phyloP scores from a whole-genome alignment of 92 coral and sea anemone species.

The Phymanthus crucifer region DNA sequence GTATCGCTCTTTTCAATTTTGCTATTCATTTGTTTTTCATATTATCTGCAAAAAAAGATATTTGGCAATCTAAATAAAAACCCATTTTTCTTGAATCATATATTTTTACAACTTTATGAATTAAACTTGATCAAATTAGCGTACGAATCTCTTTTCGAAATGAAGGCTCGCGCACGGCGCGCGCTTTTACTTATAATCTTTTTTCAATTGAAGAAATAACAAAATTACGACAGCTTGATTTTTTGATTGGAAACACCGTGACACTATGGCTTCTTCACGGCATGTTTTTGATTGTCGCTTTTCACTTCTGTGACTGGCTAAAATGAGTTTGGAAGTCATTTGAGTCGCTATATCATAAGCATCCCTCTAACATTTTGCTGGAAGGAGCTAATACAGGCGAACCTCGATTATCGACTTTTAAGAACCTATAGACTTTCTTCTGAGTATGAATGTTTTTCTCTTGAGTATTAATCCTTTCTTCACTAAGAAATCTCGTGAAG shows the following conservation, averaged over 20 bases:
- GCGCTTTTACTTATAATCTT: background rate
- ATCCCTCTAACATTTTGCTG: too few relatives aligned
- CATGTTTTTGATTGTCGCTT: too few relatives aligned
- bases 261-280: background rate
- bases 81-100: background rate
- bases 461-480: background rate
- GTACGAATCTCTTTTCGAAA: background rate
- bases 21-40: background rate
- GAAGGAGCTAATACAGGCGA: too few relatives aligned
- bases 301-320: too few relatives aligned
- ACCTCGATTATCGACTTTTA: too few relatives aligned
- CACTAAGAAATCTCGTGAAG: background rate
- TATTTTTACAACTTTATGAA: background rate
- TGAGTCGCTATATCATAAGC: too few relatives aligned
- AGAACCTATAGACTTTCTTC: background rate
- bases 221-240: too few relatives aligned
- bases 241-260: background rate
- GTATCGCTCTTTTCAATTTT: background rate
- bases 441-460: background rate
- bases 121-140: background rate
- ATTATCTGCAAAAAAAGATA: conserved; percentile 1
- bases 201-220: too few relatives aligned
- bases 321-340: too few relatives aligned
- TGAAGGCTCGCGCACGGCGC: background rate
- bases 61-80: background rate